Evolutionary conservation across 2,888 invertebrate species (phyloP).

Genomic region (Aporophyla lueneburgensis): DNA sequence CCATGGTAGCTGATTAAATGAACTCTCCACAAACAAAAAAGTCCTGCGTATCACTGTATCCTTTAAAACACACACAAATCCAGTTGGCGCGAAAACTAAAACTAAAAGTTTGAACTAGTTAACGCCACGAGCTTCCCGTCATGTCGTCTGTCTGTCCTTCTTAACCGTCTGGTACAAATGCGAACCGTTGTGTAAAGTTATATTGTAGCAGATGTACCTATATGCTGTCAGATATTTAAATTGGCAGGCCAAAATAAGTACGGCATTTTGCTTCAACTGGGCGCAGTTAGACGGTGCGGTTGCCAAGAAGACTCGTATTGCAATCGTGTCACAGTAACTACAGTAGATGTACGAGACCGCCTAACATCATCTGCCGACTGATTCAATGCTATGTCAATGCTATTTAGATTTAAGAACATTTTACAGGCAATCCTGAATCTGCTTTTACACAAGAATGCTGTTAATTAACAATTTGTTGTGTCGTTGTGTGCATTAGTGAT

Average conservation of each 20-base stretch:
- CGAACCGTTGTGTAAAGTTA: constrained; percentile 72
- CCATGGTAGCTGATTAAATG: constrained; percentile 87
- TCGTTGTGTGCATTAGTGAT: constrained; percentile 10
- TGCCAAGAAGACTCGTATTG: constrained; percentile 89
- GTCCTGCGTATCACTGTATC: constrained; percentile 52
- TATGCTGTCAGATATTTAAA: constrained; percentile 83
- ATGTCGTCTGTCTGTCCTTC: constrained; percentile 70
- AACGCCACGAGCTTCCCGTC: constrained; percentile 67
- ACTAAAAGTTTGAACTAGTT: constrained; percentile 62
- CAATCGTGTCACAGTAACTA: constrained; percentile 81
- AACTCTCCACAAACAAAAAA: constrained; percentile 67
- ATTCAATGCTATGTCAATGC: constrained; percentile 36
- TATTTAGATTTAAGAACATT: constrained; percentile 32
- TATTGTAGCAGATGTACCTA: constrained; percentile 74
- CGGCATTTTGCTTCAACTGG: constrained; percentile 90
- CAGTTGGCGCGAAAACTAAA: constrained; percentile 77
- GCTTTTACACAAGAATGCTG: constrained; percentile 18
- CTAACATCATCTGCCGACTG: constrained; percentile 58
- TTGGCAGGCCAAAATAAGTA: constrained; percentile 91
- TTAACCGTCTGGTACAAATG: constrained; percentile 73
- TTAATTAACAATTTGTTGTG: constrained; percentile 13
- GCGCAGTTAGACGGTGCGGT: constrained; percentile 78
- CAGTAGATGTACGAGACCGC: constrained; percentile 64
- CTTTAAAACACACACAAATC: constrained; percentile 71
- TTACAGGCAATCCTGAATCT: constrained; percentile 27